phyloP scores from a whole-genome alignment of 1,140 invertebrate species.

The Ptiloglossa arizonensis region DNA sequence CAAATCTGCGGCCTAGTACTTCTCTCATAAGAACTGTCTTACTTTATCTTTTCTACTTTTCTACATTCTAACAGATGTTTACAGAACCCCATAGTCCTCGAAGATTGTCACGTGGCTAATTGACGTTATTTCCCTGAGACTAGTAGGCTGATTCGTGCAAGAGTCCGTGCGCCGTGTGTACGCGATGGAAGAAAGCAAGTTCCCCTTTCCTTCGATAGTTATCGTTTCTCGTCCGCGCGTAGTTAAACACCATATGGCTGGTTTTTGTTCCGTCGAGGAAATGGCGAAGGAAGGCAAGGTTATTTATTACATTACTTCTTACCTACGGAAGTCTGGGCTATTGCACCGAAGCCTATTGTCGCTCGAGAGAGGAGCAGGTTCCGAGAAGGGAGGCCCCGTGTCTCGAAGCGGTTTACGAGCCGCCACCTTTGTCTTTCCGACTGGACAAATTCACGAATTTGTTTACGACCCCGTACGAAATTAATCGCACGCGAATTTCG shows the following conservation, averaged over 20 bases:
- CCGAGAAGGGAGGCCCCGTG: conserved; percentile 24
- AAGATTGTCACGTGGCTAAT: conserved; percentile 35
- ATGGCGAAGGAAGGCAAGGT: conserved; percentile 52
- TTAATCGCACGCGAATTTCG: conserved; percentile 27
- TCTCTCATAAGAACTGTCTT: too few species aligned
- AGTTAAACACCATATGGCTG: conserved; percentile 65
- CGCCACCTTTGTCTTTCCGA: conserved; percentile 3
- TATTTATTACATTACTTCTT: conserved; percentile 68
- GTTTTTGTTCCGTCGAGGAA: conserved; percentile 61
- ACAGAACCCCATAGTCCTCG: too few species aligned
- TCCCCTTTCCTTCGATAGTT: conserved; percentile 58
- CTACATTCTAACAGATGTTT: too few species aligned
- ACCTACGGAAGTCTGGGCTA: conserved; percentile 64
- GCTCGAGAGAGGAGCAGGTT: conserved; percentile 20
- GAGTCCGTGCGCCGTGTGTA: background rate
- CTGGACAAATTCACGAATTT: conserved; percentile 25
- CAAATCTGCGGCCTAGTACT: too few species aligned
- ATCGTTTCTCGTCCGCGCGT: conserved; percentile 60
- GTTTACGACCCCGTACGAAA: conserved; percentile 10
- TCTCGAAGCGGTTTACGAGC: conserved; percentile 11
- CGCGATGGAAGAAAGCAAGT: conserved; percentile 32
- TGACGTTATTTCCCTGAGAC: background rate
- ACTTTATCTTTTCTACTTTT: too few species aligned
- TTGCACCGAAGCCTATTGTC: conserved; percentile 63
- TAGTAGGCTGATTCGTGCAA: background rate